phyloP scores from a whole-genome alignment of 2,797 vertebrate genomes.

The Acrossocheilus wenchowensis region DNA sequence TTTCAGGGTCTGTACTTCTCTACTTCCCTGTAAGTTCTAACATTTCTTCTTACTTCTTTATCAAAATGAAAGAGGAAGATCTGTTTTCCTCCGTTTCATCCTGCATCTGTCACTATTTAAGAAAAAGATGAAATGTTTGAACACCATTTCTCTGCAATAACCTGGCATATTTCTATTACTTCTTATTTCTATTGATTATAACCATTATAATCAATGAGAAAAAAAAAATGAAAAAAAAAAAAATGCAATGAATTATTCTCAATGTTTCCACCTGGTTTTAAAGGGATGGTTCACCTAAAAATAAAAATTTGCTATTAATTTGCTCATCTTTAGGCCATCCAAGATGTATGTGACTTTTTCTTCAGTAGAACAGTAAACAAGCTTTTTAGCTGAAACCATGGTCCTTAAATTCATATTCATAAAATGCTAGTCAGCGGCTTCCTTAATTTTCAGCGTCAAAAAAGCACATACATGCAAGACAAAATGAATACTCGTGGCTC shows the following conservation, averaged over 20 bases:
- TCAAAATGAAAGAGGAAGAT: not conserved
- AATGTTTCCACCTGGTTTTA: not conserved
- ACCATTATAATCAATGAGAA: too few relatives aligned
- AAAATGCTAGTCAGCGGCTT: not conserved
- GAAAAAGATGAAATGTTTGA: not conserved
- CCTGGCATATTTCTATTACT: not conserved
- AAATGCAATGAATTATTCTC: not conserved
- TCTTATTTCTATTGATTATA: too few relatives aligned
- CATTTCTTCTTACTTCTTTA: not conserved
- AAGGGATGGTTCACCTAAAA: not conserved
- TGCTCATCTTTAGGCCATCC: too few relatives aligned
- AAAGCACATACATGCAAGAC: not conserved
- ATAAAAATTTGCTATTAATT: not conserved
- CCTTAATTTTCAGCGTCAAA: not conserved
- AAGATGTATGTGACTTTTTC: not conserved
- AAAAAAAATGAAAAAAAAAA: not conserved
- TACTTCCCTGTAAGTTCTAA: conserved; percentile 92
- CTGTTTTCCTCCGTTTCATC: not conserved
- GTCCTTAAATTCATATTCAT: too few relatives aligned
- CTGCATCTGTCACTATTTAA: not conserved
- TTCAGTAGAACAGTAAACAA: not conserved
- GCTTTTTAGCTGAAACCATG: not conserved
- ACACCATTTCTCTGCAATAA: not conserved
- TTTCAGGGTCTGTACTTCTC: conserved; percentile 91
- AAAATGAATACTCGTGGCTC: not conserved